Evolutionary conservation across 2,113 vertebrate species (phyloP).

Genomic region (Galeopterus variegatus): DNA sequence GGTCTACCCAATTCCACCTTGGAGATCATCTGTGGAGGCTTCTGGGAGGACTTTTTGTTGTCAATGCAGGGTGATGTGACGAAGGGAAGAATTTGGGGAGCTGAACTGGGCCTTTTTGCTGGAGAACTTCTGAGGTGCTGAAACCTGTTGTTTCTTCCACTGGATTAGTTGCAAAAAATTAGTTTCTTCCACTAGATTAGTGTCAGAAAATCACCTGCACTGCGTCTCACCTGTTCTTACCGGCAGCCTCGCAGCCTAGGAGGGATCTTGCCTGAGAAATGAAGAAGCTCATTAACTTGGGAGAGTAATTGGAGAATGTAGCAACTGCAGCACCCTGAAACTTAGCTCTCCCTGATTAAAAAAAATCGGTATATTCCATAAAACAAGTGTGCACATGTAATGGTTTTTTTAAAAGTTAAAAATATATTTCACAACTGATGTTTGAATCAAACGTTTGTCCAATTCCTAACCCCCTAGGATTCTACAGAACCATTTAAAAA

Average conservation of each 20-base stretch:
- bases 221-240: neutral
- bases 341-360: neutral
- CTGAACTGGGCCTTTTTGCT: neutral
- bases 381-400: neutral
- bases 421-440: neutral
- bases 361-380: neutral
- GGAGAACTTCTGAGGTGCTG: neutral
- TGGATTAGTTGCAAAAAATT: neutral
- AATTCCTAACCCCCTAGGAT: neutral
- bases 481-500: neutral
- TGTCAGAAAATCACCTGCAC: neutral
- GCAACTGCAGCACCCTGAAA: neutral
- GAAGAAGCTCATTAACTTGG: neutral
- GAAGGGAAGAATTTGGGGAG: neutral
- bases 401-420: slow-evolving; percentile 19
- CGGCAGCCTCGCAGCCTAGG: neutral
- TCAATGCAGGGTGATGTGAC: neutral
- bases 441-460: neutral
- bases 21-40: neutral
- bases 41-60: neutral
- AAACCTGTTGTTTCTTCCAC: neutral
- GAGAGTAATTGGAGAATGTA: neutral
- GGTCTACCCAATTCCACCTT: neutral
- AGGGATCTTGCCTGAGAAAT: neutral
- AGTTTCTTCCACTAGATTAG: too few species aligned